Conservation (phyloP, 92 coral and sea anemone genomes). For the Epizoanthus ramosus region DNA sequence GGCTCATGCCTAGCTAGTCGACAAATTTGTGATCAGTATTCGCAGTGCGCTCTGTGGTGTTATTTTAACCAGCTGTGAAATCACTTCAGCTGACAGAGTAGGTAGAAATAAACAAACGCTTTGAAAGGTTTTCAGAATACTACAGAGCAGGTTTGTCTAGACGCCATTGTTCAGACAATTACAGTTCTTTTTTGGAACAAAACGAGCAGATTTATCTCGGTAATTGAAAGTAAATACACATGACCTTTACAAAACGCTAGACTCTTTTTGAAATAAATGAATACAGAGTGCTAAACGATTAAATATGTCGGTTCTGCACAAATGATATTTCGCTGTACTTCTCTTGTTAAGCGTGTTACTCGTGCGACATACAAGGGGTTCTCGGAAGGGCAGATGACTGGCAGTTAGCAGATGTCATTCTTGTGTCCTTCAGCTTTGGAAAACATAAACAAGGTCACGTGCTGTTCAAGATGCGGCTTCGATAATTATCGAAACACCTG, state of each 20-base stretch:
- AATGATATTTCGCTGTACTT: slow-evolving; percentile 10
- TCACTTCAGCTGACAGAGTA: background rate
- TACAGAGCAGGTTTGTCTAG: background rate
- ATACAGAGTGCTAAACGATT: slow-evolving; percentile 1
- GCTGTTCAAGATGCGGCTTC: slow-evolving; percentile 3
- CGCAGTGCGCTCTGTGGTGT: slow-evolving; percentile 14
- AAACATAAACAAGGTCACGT: slow-evolving; percentile 40
- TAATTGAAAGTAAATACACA: slow-evolving; percentile 37
- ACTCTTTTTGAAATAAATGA: slow-evolving; percentile 21
- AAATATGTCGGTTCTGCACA: background rate
- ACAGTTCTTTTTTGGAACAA: slow-evolving; percentile 20
- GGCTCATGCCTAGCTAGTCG: slow-evolving; percentile 35
- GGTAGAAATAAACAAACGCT: background rate
- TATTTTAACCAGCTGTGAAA: slow-evolving; percentile 29
- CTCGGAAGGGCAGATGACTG: slow-evolving; percentile 42
- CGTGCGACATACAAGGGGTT: slow-evolving; percentile 34
- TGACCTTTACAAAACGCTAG: slow-evolving; percentile 26
- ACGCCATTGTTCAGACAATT: slow-evolving; percentile 18
- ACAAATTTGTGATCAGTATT: slow-evolving; percentile 14
- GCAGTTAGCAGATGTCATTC: slow-evolving; percentile 40
- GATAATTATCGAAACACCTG: slow-evolving; percentile 36
- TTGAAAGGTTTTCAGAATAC: background rate
- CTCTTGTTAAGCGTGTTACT: slow-evolving; percentile 14
- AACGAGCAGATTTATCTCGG: slow-evolving; percentile 6
- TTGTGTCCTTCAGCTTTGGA: slow-evolving; percentile 15